Percentiles rank a stretch among this genome's conserved stretches.
Conservation (phyloP, 2,888 invertebrate genomes). For the Gisinianus flammeolus region DNA sequence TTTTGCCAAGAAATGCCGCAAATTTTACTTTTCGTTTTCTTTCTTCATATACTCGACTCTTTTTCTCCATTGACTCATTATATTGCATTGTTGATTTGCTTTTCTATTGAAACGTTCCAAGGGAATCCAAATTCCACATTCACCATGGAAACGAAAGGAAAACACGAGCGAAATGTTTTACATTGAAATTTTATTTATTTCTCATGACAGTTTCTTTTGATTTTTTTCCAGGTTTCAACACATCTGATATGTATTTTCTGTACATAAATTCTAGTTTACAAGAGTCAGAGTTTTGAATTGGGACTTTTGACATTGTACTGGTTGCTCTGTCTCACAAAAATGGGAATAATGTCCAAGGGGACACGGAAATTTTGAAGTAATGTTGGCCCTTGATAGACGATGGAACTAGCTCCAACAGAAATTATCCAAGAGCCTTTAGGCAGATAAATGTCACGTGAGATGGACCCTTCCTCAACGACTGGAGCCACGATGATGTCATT, state of each 20-base stretch:
- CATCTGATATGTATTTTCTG: not conserved
- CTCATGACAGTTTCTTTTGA: too few species aligned
- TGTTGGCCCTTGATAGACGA: conserved; percentile 66
- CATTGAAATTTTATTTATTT: too few species aligned
- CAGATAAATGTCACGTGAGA: conserved; percentile 73
- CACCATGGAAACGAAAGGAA: too few species aligned
- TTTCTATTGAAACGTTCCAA: too few species aligned
- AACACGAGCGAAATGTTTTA: too few species aligned
- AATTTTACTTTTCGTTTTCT: too few species aligned
- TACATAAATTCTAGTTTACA: not conserved
- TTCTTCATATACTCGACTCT: too few species aligned
- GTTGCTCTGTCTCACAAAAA: conserved; percentile 64
- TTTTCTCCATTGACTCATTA: too few species aligned
- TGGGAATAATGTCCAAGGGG: conserved; percentile 72
- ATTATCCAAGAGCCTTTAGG: conserved; percentile 74
- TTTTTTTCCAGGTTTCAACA: not conserved
- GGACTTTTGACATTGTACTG: not conserved
- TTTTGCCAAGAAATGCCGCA: too few species aligned
- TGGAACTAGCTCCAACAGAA: not conserved
- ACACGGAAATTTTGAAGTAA: conserved; percentile 72
- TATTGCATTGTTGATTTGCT: too few species aligned
- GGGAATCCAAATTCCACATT: too few species aligned
- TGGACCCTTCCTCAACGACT: conserved; percentile 70
- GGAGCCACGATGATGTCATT: conserved; percentile 80
- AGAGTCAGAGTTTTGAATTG: not conserved